Evolutionary conservation across 1,140 invertebrate species (phyloP).

Genomic region (Neuroterus valhalla): DNA sequence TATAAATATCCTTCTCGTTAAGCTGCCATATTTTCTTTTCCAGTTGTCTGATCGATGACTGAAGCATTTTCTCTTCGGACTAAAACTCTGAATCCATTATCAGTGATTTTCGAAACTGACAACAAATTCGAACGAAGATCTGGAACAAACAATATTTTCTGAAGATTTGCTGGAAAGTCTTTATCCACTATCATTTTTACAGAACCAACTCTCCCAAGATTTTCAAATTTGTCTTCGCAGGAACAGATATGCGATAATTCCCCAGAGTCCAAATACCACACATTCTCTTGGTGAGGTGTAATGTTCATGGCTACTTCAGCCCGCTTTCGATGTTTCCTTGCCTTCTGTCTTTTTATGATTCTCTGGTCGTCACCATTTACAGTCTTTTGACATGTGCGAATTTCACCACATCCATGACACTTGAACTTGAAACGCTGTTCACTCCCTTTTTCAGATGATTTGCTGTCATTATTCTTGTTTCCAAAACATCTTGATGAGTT

Average conservation of each 20-base stretch:
- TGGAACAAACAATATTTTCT: neutral
- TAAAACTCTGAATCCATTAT: neutral
- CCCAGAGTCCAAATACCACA: neutral
- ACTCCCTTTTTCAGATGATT: neutral
- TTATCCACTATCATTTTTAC: neutral
- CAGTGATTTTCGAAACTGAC: constrained; percentile 1
- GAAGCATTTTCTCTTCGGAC: too few relatives aligned
- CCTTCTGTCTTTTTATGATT: neutral
- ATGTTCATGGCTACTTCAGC: neutral
- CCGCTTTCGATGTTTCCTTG: neutral
- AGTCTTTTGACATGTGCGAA: neutral
- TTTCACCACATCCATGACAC: neutral
- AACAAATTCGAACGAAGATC: neutral
- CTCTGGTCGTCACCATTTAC: neutral
- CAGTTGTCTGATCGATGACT: neutral
- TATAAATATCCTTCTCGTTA: neutral
- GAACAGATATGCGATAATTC: constrained; percentile 6
- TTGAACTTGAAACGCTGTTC: neutral
- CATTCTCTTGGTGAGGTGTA: neutral
- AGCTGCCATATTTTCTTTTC: neutral
- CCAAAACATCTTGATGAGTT: neutral
- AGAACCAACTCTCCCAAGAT: neutral
- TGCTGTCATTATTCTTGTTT: neutral
- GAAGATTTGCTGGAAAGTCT: neutral
- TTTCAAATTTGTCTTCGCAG: neutral